A percentile compares a stretch with the other conserved stretches of the same genome.
These are phyloP conservation scores for Anticlea derivata DNA, from an alignment of 2,888 invertebrate genomes.

Conservation along the genomic window DNA sequence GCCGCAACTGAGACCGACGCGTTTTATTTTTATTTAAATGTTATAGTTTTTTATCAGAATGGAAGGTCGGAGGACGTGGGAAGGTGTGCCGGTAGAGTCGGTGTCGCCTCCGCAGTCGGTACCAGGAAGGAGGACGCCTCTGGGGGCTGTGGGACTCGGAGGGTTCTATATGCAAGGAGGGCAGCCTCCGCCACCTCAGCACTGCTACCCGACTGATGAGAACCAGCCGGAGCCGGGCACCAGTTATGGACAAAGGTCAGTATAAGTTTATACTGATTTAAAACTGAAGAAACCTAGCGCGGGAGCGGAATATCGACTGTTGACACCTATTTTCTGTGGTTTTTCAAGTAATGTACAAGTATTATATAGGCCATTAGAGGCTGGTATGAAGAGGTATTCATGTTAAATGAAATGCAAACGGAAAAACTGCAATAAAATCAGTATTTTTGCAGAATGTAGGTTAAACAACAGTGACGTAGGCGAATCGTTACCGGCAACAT, in stretches of 20 bases:
- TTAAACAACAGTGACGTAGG: constrained; percentile 21
- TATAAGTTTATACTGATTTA: constrained; percentile 9
- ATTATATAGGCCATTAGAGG: neutral
- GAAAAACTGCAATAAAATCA: neutral
- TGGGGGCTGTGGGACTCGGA: constrained; percentile 92
- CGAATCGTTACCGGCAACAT: constrained; percentile 32
- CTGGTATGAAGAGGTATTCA: neutral
- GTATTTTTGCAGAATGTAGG: constrained; percentile 17
- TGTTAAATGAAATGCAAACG: neutral
- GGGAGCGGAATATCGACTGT: neutral
- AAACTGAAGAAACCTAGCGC: neutral
- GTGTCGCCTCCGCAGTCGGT: constrained; percentile 85
- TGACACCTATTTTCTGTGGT: neutral
- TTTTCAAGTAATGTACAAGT: neutral
- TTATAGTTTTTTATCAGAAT: constrained; percentile 51
- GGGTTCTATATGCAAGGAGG: constrained; percentile 93
- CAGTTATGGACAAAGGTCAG: constrained; percentile 77
- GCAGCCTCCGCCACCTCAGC: constrained; percentile 80
- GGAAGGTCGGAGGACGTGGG: constrained; percentile 80
- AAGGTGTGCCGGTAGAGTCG: constrained; percentile 75
- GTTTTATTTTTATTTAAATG: constrained; percentile 62
- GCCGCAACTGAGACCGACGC: constrained; percentile 49
- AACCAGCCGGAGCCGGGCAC: constrained; percentile 89
- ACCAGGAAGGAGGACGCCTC: constrained; percentile 89
- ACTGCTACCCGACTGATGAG: constrained; percentile 87